These are phyloP conservation scores for Rhopalosiphum nymphaeae DNA, from an alignment of 2,888 invertebrate species.

Conservation along the genomic window DNA sequence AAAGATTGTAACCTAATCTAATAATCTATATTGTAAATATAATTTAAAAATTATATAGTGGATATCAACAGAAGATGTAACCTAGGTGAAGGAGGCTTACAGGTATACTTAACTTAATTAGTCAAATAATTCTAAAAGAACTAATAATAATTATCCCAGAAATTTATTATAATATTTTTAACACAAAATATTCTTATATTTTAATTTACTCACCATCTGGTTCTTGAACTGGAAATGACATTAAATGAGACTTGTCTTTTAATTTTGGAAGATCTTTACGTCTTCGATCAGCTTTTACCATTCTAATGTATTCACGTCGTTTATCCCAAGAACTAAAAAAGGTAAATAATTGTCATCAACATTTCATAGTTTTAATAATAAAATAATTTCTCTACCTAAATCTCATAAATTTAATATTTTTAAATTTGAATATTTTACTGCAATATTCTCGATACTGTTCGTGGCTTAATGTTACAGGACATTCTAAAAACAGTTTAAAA, in stretches of 20 bases:
- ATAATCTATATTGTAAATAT: background rate
- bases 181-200: background rate
- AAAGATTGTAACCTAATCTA: background rate
- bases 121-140: background rate
- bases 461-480: constrained; percentile 3
- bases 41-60: background rate
- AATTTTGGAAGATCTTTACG: constrained; percentile 56
- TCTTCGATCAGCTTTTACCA: constrained; percentile 65
- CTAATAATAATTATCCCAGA: background rate
- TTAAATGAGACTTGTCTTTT: constrained; percentile 58
- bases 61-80: background rate
- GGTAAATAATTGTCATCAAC: background rate
- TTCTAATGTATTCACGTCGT: constrained; percentile 65
- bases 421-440: constrained; percentile 64
- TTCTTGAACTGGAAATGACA: constrained; percentile 50
- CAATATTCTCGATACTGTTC: constrained; percentile 64
- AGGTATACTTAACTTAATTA: background rate
- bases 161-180: background rate
- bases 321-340: constrained; percentile 66
- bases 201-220: background rate
- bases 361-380: background rate
- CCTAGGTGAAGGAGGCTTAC: background rate
- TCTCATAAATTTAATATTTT: constrained; percentile 65
- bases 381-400: constrained; percentile 40
- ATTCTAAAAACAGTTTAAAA: constrained; percentile 20